Evolutionary conservation across 2,797 vertebrate genomes (phyloP).

Genomic region (Squalus acanthias): DNA sequence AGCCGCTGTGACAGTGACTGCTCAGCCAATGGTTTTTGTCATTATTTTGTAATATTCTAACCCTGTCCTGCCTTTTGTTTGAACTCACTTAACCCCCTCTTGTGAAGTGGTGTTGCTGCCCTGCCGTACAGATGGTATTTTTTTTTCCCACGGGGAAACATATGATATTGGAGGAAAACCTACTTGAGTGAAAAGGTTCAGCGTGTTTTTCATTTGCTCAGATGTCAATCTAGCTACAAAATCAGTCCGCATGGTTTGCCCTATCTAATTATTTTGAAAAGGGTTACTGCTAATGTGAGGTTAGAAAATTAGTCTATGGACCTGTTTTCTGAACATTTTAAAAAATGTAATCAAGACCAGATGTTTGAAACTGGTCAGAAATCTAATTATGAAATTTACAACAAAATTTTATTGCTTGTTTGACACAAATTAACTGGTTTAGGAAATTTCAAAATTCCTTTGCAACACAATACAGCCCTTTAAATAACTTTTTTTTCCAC

Average conservation of each 20-base stretch:
- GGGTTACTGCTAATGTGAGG: not conserved
- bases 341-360: not conserved
- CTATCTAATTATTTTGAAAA: not conserved
- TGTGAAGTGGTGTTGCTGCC: not conserved
- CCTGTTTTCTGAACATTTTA: not conserved
- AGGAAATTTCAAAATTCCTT: not conserved
- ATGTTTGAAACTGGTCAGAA: not conserved
- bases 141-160: not conserved
- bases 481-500: not conserved
- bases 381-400: not conserved
- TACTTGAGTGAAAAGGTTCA: not conserved
- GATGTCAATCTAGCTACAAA: not conserved
- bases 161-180: not conserved
- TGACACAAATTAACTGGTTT: not conserved
- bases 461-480: not conserved
- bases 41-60: conserved; percentile 29
- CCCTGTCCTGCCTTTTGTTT: conserved; percentile 8
- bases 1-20: conserved; percentile 33
- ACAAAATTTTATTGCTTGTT: not conserved
- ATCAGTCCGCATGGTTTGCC: not conserved
- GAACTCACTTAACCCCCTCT: conserved; percentile 22
- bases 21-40: conserved; percentile 25
- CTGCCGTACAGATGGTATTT: not conserved
- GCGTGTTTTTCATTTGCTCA: not conserved
- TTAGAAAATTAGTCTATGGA: not conserved